Conservation (phyloP, 2,797 vertebrate genomes). For the Melanotaenia boesemani region DNA sequence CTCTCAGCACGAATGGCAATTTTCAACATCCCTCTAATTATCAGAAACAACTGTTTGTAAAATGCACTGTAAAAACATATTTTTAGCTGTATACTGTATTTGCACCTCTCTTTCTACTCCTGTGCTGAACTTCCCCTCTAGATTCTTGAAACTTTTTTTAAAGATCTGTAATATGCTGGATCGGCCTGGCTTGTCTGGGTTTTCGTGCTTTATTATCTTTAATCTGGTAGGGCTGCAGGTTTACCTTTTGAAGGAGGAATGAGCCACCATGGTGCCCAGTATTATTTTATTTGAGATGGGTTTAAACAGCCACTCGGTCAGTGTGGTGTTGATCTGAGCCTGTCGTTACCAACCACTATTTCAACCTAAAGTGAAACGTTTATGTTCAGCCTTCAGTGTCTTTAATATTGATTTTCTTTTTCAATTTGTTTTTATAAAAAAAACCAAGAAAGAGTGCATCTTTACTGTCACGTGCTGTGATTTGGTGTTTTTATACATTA, state of each 20-base stretch:
- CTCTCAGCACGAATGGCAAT: constrained; percentile 63
- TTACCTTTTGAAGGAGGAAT: constrained; percentile 57
- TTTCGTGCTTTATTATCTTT: constrained; percentile 68
- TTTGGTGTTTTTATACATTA: constrained; percentile 76
- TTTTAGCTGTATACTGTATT: constrained; percentile 71
- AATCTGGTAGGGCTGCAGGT: constrained; percentile 70
- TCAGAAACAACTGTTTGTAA: constrained; percentile 75
- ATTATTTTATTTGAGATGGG: constrained; percentile 62
- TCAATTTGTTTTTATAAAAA: constrained; percentile 31
- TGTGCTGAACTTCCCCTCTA: constrained; percentile 69
- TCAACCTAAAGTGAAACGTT: constrained; percentile 59
- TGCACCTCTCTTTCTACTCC: constrained; percentile 74
- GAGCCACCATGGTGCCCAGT: constrained; percentile 78
- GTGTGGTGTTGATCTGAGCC: constrained; percentile 58
- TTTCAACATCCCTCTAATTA: constrained; percentile 59
- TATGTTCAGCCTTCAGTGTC: constrained; percentile 80
- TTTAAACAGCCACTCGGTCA: constrained; percentile 41
- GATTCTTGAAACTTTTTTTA: constrained; percentile 56
- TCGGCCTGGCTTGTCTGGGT: constrained; percentile 50
- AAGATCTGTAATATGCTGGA: constrained; percentile 75
- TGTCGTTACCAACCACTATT: constrained; percentile 50
- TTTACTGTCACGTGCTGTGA: constrained; percentile 81
- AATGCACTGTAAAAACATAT: constrained; percentile 76
- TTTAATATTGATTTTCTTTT: constrained; percentile 73
- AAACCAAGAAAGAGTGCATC: constrained; percentile 69